These are phyloP conservation scores for Ictalurus punctatus DNA, from an alignment of 2,113 vertebrate species.

Conservation along the genomic window DNA sequence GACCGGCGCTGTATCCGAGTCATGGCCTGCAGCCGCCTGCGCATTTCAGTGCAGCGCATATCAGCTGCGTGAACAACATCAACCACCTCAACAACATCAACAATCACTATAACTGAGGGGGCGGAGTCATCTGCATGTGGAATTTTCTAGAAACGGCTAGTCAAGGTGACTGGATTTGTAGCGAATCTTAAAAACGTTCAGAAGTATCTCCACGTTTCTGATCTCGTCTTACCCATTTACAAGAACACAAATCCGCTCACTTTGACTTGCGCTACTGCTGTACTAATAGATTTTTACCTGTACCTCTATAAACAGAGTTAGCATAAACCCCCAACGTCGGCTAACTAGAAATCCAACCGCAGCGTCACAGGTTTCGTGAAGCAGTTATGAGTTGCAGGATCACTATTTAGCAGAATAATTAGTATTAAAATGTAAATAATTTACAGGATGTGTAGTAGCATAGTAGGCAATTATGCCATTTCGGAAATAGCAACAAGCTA, in stretches of 20 bases:
- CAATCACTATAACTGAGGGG: slow-evolving; percentile 87
- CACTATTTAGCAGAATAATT: not conserved
- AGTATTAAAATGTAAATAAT: slow-evolving; percentile 2
- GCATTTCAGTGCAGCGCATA: slow-evolving; percentile 84
- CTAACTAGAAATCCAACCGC: not conserved
- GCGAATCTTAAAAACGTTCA: not conserved
- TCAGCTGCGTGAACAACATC: slow-evolving; percentile 84
- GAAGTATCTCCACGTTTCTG: not conserved
- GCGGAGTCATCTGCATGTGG: not conserved
- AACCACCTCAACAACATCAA: slow-evolving; percentile 75
- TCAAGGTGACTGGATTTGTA: not conserved
- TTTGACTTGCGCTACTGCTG: not conserved
- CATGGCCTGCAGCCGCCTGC: slow-evolving; percentile 84
- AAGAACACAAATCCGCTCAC: not conserved
- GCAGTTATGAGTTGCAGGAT: not conserved
- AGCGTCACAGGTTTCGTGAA: not conserved
- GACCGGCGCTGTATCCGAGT: slow-evolving; percentile 83
- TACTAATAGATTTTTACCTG: not conserved
- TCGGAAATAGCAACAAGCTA: not conserved
- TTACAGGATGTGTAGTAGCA: not conserved
- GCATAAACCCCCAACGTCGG: not conserved
- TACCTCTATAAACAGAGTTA: not conserved
- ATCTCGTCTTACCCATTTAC: not conserved
- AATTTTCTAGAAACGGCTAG: not conserved
- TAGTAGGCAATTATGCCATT: not conserved